These are phyloP conservation scores for Pan paniscus DNA, from an alignment of 2,113 vertebrate genomes.

Conservation along the genomic window DNA sequence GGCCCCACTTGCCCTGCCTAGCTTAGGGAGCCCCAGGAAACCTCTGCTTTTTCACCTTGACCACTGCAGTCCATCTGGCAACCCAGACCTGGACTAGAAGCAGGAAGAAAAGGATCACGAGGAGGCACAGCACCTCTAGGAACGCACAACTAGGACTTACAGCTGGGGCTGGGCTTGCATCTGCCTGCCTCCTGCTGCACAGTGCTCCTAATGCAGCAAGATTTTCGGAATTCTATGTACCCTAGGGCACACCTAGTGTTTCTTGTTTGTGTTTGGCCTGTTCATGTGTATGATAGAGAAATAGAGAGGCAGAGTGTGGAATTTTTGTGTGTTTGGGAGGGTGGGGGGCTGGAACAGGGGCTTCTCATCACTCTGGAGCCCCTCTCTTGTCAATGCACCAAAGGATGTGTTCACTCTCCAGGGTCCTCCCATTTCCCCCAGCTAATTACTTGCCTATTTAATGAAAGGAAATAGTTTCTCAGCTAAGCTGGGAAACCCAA, in stretches of 20 bases:
- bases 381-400: background rate
- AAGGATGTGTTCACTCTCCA: background rate
- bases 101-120: background rate
- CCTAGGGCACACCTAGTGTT: background rate
- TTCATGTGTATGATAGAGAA: background rate
- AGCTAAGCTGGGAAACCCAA: conserved; percentile 56
- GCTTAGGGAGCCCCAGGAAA: background rate
- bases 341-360: background rate
- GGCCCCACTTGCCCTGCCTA: no score
- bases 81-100: background rate
- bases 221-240: no score
- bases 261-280: background rate
- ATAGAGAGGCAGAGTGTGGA: background rate
- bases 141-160: rapidly evolving
- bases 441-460: conserved; percentile 61
- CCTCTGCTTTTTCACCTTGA: background rate
- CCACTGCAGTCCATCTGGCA: no score
- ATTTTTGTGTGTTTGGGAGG: background rate
- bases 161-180: background rate
- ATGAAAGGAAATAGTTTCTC: conserved; percentile 62
- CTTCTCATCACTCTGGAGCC: background rate
- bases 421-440: background rate
- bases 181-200: background rate
- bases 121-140: background rate
- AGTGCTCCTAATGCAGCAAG: rapidly evolving